Evolutionary conservation across 2,888 invertebrate species (phyloP), one percentile per base, ranked within the genome.

Genomic region (Tethea ocularis): DNA sequence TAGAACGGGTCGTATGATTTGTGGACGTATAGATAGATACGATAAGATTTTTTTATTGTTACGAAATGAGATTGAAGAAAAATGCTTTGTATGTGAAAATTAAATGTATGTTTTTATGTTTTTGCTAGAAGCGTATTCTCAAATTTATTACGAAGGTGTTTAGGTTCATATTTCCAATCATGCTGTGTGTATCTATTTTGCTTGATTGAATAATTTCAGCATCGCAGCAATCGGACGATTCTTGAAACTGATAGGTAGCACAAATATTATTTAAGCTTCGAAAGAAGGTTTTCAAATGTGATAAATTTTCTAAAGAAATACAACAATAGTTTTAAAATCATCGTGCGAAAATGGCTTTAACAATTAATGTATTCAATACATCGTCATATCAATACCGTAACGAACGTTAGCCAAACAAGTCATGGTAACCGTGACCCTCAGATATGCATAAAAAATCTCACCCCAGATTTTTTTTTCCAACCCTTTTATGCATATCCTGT

Each of bases 401-500:
- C 86, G 81, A 84, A 86, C 72, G 76, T 72, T 82, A 77, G 69
- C 83, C 88, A 83, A 86, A 85, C 82, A 82, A 75, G 64, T 73
- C 69, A 72, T 64, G 69, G 69, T 72, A 69, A 75, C 67, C 63
- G 68, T 84, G 87, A 86, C 89, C 90, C 87, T 81, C 72, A 73
- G 71, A 58, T 64, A 72, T 73, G 71, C 69, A 84, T 78, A 89
- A 91, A 90, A 91, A 91, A 86, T 81, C 77, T 84, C 85, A 88
- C 91, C 90, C 87, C 80, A 79, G 69, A 75, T 70, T 84, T 91
- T 91, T 26, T 87, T 54, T 91, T 85, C 74, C 74, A 90, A 90
- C 91, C 92, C 91, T 91, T 90, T 90, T 90, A 88, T 90, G 89
- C 91, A 91, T 92, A 92, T 91, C 89, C 87, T 84, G 88, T 89